Conservation (phyloP, 1,140 invertebrate species). For the Panagrolaimus sp. region DNA sequence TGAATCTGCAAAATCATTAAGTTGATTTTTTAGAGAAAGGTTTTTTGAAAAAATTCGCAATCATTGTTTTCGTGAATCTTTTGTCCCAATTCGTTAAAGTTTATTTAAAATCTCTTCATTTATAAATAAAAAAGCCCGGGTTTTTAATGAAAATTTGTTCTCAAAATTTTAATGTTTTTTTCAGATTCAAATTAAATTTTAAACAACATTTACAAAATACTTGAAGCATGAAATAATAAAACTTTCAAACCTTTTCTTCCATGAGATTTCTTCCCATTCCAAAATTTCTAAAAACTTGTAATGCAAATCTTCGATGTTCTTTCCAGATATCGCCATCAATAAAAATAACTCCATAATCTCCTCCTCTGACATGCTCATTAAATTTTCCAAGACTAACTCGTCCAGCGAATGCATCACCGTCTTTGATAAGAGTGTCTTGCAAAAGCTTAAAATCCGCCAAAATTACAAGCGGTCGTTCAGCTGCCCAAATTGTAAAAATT, state of each 20-base stretch:
- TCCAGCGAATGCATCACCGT: conserved; percentile 20
- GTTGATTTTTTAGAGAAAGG: neutral
- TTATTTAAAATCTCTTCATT: too few relatives aligned
- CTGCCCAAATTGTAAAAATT: conserved; percentile 25
- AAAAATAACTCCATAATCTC: conserved; percentile 24
- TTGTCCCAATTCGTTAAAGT: too few relatives aligned
- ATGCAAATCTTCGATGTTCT: conserved; percentile 30
- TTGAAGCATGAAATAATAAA: too few relatives aligned
- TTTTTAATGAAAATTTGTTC: too few relatives aligned
- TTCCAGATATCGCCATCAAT: conserved; percentile 30
- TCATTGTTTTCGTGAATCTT: too few relatives aligned
- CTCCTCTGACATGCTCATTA: neutral
- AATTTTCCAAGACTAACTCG: conserved; percentile 15
- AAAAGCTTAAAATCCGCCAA: conserved; percentile 21
- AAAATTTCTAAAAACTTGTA: conserved; percentile 29
- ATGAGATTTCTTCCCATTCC: conserved; percentile 34
- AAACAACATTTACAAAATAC: too few relatives aligned
- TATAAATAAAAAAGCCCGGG: too few relatives aligned
- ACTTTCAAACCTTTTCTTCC: conserved; percentile 22
- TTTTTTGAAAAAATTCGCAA: too few relatives aligned
- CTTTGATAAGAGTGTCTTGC: conserved; percentile 21
- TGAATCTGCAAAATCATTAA: conserved; percentile 10
- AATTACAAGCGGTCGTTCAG: conserved; percentile 22
- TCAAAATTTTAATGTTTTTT: too few relatives aligned
- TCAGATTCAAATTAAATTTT: too few relatives aligned